Conservation (phyloP, 2,113 vertebrate species). For the Forbesichthys agassizii region DNA sequence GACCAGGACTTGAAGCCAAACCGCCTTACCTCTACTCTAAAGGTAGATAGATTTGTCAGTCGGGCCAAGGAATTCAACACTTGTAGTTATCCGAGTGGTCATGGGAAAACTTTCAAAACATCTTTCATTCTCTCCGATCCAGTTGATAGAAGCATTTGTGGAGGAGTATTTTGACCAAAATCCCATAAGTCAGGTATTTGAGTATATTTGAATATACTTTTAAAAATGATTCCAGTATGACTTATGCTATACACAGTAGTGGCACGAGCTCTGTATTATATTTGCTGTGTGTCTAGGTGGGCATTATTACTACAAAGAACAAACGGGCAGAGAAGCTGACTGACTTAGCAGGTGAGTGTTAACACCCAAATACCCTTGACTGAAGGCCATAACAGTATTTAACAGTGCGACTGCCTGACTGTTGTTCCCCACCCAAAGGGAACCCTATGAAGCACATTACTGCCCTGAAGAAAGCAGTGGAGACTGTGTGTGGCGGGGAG, state of each 20-base stretch:
- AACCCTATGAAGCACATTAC: slow-evolving; percentile 88
- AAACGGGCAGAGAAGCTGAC: slow-evolving; percentile 97
- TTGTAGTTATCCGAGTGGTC: neutral
- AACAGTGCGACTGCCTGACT: neutral
- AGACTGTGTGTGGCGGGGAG: slow-evolving; percentile 88
- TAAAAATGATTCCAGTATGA: neutral
- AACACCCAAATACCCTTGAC: neutral
- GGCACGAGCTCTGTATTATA: neutral
- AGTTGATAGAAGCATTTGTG: slow-evolving; percentile 93
- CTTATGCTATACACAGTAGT: neutral
- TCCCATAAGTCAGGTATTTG: slow-evolving; percentile 94
- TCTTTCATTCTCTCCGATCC: slow-evolving; percentile 14
- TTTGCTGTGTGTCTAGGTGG: slow-evolving; percentile 77
- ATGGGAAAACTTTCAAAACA: neutral
- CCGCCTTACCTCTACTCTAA: slow-evolving; percentile 87
- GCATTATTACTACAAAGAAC: slow-evolving; percentile 92
- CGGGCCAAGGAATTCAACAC: neutral
- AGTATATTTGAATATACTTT: neutral
- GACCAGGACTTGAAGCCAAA: slow-evolving; percentile 96
- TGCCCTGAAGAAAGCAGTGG: slow-evolving; percentile 89
- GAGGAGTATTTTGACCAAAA: slow-evolving; percentile 99
- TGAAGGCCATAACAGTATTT: neutral
- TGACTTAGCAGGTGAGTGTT: slow-evolving; percentile 88
- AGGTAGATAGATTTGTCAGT: slow-evolving; percentile 71
- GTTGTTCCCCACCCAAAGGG: slow-evolving; percentile 68